Evolutionary conservation across 2,113 vertebrate species (phyloP).

Genomic region (Scolopax mira): DNA sequence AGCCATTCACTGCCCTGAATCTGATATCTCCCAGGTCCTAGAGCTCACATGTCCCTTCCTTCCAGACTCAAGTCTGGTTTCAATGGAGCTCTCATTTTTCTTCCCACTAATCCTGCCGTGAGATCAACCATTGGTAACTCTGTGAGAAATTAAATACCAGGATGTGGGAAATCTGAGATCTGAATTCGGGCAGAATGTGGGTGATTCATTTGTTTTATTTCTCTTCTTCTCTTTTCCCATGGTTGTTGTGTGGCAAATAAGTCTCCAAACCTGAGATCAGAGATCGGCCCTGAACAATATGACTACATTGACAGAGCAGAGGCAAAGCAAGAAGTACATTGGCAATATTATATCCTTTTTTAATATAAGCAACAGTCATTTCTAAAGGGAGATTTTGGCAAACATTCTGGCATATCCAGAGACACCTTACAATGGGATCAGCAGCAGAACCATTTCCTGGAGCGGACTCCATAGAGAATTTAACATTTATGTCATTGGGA

Average conservation of each 20-base stretch:
- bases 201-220: constrained; percentile 34
- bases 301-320: not conserved
- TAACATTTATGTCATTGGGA: not conserved
- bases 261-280: not conserved
- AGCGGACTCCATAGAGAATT: not conserved
- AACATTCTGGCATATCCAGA: not conserved
- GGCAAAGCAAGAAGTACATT: not conserved
- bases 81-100: constrained; percentile 67
- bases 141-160: constrained; percentile 59
- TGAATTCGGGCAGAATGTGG: constrained; percentile 59
- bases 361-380: not conserved
- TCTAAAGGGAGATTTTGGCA: not conserved
- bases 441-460: constrained; percentile 5
- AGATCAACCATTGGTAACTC: constrained; percentile 68
- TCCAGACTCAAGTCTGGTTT: constrained; percentile 62
- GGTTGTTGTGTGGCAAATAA: constrained; percentile 18
- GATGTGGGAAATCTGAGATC: constrained; percentile 65
- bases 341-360: not conserved
- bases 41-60: constrained; percentile 38
- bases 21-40: constrained; percentile 28
- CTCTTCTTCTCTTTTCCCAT: constrained; percentile 44
- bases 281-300: not conserved
- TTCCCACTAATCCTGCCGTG: constrained; percentile 59
- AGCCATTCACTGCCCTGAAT: constrained; percentile 4
- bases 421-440: not conserved